Percentiles rank a stretch among this genome's conserved stretches.
These are phyloP conservation scores for Malthinus seriepunctatus DNA, from an alignment of 2,888 invertebrate species.

Conservation along the genomic window DNA sequence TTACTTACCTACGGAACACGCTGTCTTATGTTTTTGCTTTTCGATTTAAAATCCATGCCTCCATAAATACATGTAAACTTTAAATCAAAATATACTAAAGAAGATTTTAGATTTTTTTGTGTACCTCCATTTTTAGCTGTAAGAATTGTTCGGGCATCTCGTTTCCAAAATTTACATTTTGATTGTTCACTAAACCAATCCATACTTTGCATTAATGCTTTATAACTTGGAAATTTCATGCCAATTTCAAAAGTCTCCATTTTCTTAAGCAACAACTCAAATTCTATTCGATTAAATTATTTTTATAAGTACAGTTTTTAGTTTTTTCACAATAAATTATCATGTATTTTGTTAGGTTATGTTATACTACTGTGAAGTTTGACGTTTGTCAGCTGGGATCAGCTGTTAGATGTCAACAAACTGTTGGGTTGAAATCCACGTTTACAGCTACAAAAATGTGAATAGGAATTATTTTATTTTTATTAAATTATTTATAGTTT, in stretches of 20 bases:
- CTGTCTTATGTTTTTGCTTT: constrained; percentile 19
- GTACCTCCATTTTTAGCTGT: constrained; percentile 23
- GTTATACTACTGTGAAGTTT: not conserved
- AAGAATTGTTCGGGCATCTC: constrained; percentile 34
- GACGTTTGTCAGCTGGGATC: not conserved
- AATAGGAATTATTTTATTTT: not conserved
- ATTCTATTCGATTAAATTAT: not conserved
- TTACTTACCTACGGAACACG: constrained; percentile 20
- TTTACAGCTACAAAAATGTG: not conserved
- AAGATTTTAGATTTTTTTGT: constrained; percentile 18
- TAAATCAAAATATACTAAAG: constrained; percentile 34
- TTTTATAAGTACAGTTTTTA: too few species aligned
- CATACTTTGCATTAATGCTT: constrained; percentile 30
- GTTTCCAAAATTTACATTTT: constrained; percentile 34
- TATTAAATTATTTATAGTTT: not conserved
- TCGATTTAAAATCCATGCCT: constrained; percentile 29
- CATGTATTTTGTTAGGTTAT: not conserved
- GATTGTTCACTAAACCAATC: constrained; percentile 30
- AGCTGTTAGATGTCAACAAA: too few species aligned
- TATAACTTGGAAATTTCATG: constrained; percentile 33
- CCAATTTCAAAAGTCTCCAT: constrained; percentile 26
- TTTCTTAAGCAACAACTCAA: not conserved
- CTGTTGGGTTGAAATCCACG: not conserved
- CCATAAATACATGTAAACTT: constrained; percentile 35
- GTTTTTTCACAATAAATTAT: too few species aligned